phyloP scores from a whole-genome alignment of 1,140 invertebrate species.

The Aphelenchoides besseyi region DNA sequence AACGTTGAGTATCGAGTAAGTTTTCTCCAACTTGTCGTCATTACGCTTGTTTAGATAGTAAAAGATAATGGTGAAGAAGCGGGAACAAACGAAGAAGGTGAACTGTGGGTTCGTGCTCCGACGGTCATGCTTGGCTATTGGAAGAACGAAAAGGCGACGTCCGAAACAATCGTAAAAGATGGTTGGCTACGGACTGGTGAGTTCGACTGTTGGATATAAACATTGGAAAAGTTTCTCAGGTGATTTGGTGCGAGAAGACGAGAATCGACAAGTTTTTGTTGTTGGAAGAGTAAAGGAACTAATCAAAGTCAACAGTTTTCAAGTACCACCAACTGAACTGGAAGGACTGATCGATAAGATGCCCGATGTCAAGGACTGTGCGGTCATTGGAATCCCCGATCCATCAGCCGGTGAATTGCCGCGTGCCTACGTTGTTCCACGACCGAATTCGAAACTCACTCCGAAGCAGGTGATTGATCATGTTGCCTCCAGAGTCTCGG shows the following conservation, averaged over 20 bases:
- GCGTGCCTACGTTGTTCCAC: slow-evolving; percentile 72
- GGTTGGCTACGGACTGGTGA: slow-evolving; percentile 76
- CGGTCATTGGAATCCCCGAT: slow-evolving; percentile 76
- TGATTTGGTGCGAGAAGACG: slow-evolving; percentile 75
- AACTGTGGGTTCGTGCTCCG: slow-evolving; percentile 26
- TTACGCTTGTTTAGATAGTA: background rate
- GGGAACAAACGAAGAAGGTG: slow-evolving; percentile 4
- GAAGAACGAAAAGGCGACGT: slow-evolving; percentile 28
- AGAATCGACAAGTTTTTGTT: slow-evolving; percentile 70
- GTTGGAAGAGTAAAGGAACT: slow-evolving; percentile 81
- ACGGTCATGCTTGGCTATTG: slow-evolving; percentile 27
- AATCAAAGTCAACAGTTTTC: slow-evolving; percentile 79
- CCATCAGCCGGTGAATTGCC: slow-evolving; percentile 73
- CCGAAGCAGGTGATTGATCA: background rate
- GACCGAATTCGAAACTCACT: background rate
- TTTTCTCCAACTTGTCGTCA: slow-evolving; percentile 7
- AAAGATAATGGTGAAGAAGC: slow-evolving; percentile 21
- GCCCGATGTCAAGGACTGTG: slow-evolving; percentile 73
- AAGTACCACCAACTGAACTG: slow-evolving; percentile 81
- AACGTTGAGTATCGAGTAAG: slow-evolving; percentile 17
- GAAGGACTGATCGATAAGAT: slow-evolving; percentile 75
- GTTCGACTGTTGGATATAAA: slow-evolving; percentile 3
- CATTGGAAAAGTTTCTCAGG: slow-evolving; percentile 63
- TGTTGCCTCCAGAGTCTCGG: background rate
- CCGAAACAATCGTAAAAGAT: slow-evolving; percentile 70